Evolutionary conservation across 2,797 vertebrate species (phyloP).

Genomic region (Gouania willdenowi): DNA sequence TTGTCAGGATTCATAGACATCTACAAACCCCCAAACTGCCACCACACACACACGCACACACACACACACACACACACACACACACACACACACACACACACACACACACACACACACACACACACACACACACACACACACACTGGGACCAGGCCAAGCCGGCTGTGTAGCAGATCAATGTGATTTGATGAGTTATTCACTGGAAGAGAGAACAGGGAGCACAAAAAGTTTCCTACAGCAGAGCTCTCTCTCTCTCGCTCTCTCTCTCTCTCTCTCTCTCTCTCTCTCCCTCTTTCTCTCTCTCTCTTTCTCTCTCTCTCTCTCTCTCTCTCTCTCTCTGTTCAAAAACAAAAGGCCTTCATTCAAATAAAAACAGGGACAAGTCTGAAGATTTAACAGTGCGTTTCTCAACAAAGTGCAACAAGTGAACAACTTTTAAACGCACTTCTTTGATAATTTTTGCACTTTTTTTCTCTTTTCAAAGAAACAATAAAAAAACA

Average conservation of each 20-base stretch:
- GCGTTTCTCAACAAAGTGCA: no score
- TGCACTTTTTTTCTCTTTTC: no score
- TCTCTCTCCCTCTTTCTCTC: neutral
- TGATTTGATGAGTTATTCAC: conserved; percentile 58
- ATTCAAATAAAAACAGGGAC: no score
- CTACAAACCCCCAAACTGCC: conserved; percentile 59
- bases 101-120: conserved; percentile 22
- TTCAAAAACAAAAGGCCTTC: no score
- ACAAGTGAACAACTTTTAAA: no score
- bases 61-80: conserved; percentile 17
- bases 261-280: neutral
- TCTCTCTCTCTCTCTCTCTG: no score
- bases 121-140: conserved; percentile 30
- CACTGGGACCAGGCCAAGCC: conserved; percentile 49
- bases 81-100: conserved; percentile 16
- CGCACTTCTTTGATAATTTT: no score
- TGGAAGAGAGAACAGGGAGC: conserved; percentile 37
- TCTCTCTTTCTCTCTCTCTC: neutral
- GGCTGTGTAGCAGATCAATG: conserved; percentile 46
- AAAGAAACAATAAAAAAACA: no score
- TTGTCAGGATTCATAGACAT: conserved; percentile 84
- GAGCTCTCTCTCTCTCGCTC: neutral
- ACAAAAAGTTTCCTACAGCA: conserved; percentile 15
- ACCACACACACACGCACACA: conserved; percentile 18
- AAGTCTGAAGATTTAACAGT: no score